phyloP scores from a whole-genome alignment of 2,797 vertebrate species.

The Enteromius radiatus region DNA sequence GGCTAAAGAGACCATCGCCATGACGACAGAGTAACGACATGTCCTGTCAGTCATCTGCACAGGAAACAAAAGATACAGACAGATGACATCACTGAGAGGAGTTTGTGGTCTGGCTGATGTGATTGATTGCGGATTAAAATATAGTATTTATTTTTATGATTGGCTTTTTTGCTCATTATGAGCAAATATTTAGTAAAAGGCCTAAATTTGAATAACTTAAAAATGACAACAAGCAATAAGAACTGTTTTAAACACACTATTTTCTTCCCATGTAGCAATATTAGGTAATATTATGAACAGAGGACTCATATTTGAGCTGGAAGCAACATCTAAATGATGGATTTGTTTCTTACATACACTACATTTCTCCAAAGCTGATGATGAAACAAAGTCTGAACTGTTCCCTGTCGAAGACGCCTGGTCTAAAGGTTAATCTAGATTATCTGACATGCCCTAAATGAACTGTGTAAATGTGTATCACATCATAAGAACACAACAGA shows the following conservation, averaged over 20 bases:
- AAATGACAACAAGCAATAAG: neutral
- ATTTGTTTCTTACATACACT: neutral
- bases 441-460: neutral
- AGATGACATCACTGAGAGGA: neutral
- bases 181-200: too few relatives aligned
- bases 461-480: neutral
- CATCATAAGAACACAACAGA: neutral
- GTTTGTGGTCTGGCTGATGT: neutral
- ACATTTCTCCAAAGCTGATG: neutral
- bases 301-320: neutral
- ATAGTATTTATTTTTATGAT: neutral
- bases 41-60: constrained; percentile 30
- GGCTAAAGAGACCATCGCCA: constrained; percentile 12
- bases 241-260: too few relatives aligned
- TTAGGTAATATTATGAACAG: neutral
- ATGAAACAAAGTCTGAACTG: neutral
- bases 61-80: neutral
- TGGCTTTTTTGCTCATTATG: neutral
- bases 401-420: neutral
- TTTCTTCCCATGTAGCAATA: neutral
- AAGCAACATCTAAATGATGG: neutral
- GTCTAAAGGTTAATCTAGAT: constrained; percentile 22
- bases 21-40: constrained; percentile 1
- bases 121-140: too few relatives aligned
- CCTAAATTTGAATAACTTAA: neutral